phyloP scores from a whole-genome alignment of 2,797 vertebrate genomes.

The Ambastaia sidthimunki region DNA sequence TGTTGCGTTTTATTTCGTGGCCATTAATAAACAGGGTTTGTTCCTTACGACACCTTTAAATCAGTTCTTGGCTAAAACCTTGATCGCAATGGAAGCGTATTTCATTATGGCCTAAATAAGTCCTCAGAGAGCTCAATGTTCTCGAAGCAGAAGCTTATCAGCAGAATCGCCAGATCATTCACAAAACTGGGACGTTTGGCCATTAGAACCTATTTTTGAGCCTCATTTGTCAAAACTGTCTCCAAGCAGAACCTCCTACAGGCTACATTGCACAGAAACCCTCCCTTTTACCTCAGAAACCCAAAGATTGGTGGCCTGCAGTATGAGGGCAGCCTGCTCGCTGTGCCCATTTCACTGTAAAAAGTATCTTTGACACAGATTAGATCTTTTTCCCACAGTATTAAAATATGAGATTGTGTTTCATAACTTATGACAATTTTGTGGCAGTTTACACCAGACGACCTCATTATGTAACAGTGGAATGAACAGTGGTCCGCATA shows the following conservation, averaged over 20 bases:
- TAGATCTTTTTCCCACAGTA: not conserved
- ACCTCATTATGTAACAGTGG: not conserved
- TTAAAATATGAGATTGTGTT: not conserved
- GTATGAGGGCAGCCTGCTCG: not conserved
- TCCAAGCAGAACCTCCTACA: conserved; percentile 40
- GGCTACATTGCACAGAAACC: not conserved
- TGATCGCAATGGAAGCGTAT: conserved; percentile 17
- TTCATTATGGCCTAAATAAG: conserved; percentile 26
- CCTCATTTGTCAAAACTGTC: conserved; percentile 46
- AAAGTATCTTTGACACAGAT: not conserved
- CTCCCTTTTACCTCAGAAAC: conserved; percentile 12
- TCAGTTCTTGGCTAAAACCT: not conserved
- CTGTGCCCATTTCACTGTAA: not conserved
- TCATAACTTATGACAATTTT: not conserved
- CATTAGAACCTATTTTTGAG: conserved; percentile 40
- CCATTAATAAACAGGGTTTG: not conserved
- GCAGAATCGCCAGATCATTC: conserved; percentile 26
- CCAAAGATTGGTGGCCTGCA: not conserved
- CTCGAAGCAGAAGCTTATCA: conserved; percentile 2
- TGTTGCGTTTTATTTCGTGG: conserved; percentile 5
- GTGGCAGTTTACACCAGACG: not conserved
- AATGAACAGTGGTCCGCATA: not conserved
- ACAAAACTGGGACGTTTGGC: conserved; percentile 26
- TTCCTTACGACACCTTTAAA: conserved; percentile 22
- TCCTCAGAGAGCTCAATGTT: conserved; percentile 12